Conservation (phyloP, 2,797 vertebrate genomes). For the Numenius phaeopus region DNA sequence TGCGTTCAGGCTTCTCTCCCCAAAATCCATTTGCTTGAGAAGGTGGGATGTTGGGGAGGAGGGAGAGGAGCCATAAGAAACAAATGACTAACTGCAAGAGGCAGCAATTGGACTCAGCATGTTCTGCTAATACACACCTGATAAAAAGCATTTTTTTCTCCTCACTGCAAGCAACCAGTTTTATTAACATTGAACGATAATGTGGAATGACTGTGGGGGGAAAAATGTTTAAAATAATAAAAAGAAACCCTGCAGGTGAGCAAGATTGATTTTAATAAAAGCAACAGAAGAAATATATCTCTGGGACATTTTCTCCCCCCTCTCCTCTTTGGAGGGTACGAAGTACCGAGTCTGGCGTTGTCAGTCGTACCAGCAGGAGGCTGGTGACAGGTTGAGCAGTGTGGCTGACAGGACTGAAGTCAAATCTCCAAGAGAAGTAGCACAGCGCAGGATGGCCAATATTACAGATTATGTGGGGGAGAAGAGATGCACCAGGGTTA, state of each 20-base stretch:
- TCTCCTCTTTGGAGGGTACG: constrained; percentile 25
- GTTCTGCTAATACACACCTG: constrained; percentile 71
- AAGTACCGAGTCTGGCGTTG: not conserved
- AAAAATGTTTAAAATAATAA: constrained; percentile 77
- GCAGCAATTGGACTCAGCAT: constrained; percentile 74
- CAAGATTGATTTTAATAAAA: constrained; percentile 77
- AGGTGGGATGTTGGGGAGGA: constrained; percentile 22
- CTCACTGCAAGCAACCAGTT: constrained; percentile 70
- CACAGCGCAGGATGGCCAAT: not conserved
- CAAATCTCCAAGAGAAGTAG: constrained; percentile 35
- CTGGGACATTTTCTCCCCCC: constrained; percentile 20
- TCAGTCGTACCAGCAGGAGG: constrained; percentile 63
- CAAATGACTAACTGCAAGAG: constrained; percentile 72
- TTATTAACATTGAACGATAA: constrained; percentile 76
- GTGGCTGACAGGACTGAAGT: constrained; percentile 58
- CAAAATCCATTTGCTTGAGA: constrained; percentile 28
- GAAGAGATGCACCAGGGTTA: not conserved
- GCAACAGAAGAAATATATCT: constrained; percentile 60
- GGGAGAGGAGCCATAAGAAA: constrained; percentile 51
- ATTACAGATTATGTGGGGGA: constrained; percentile 19
- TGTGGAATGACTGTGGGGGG: constrained; percentile 65
- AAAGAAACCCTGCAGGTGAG: constrained; percentile 73
- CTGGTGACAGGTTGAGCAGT: constrained; percentile 41
- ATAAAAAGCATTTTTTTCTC: constrained; percentile 53
- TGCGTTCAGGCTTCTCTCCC: not conserved